phyloP scores from a whole-genome alignment of 1,140 invertebrate species.

The Calycopis cecrops region DNA sequence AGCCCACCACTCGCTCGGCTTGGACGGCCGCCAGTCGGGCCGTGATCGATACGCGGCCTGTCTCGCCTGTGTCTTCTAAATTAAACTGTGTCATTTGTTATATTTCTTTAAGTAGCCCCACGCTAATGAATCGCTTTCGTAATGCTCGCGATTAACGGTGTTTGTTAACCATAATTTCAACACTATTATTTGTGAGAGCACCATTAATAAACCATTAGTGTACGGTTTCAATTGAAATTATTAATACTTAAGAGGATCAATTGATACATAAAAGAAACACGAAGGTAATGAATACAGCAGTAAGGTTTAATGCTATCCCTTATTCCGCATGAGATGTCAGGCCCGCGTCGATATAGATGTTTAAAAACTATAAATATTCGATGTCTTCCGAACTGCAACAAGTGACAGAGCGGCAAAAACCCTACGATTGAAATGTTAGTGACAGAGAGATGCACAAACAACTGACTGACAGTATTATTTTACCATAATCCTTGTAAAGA shows the following conservation, averaged over 20 bases:
- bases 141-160: conserved; percentile 36
- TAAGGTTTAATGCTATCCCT: conserved; percentile 40
- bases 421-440: conserved; percentile 69
- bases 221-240: conserved; percentile 18
- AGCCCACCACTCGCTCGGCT: conserved; percentile 61
- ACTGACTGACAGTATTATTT: conserved; percentile 67
- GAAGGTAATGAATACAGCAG: conserved; percentile 45
- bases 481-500: conserved; percentile 71
- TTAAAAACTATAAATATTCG: conserved; percentile 70
- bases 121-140: conserved; percentile 48
- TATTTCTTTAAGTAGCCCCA: conserved; percentile 60
- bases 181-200: conserved; percentile 14
- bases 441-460: conserved; percentile 71
- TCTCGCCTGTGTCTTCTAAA: conserved; percentile 68
- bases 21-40: conserved; percentile 60
- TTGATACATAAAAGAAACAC: conserved; percentile 29
- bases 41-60: conserved; percentile 62
- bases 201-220: conserved; percentile 21
- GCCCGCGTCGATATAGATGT: conserved; percentile 70
- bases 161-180: conserved; percentile 26
- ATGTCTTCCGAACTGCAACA: conserved; percentile 46
- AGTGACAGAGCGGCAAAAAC: conserved; percentile 64
- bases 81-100: conserved; percentile 72
- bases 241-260: conserved; percentile 24
- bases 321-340: conserved; percentile 52